phyloP scores from a whole-genome alignment of 2,113 vertebrate genomes.

The Neogobius melanostomus region DNA sequence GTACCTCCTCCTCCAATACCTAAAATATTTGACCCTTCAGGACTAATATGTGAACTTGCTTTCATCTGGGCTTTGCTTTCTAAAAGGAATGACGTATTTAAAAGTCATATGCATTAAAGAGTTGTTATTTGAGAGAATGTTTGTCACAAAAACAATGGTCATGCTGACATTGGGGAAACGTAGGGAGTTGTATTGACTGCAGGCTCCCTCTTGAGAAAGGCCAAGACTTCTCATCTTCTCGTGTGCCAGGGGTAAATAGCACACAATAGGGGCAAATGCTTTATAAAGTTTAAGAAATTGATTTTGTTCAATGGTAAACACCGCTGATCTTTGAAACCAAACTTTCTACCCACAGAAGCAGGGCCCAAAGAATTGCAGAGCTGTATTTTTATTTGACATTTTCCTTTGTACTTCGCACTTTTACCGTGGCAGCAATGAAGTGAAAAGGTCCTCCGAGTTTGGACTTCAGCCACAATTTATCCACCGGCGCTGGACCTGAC shows the following conservation, averaged over 20 bases:
- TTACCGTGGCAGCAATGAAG: slow-evolving; percentile 20
- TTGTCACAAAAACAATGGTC: slow-evolving; percentile 17
- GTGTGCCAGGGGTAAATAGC: slow-evolving; percentile 18
- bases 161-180: slow-evolving; percentile 8
- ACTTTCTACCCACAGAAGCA: slow-evolving; percentile 29
- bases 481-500: background rate
- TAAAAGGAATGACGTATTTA: background rate
- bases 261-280: slow-evolving; percentile 2
- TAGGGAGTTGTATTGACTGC: slow-evolving; percentile 34
- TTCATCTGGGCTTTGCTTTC: no score
- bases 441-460: slow-evolving; percentile 7
- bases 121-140: slow-evolving; percentile 10
- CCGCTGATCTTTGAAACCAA: slow-evolving; percentile 36
- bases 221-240: no score
- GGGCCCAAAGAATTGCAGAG: background rate
- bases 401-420: slow-evolving; percentile 25
- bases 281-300: slow-evolving; percentile 28
- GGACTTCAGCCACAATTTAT: background rate
- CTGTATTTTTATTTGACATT: slow-evolving; percentile 40
- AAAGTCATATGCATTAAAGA: slow-evolving; percentile 34
- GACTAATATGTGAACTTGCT: no score
- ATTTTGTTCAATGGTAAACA: slow-evolving; percentile 27
- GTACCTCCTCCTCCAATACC: no score
- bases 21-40: no score
- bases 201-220: slow-evolving; percentile 22